Evolutionary conservation across 2,797 vertebrate species (phyloP), one percentile per base, ranked within the genome.

Genomic region (Halcyon smyrnensis): DNA sequence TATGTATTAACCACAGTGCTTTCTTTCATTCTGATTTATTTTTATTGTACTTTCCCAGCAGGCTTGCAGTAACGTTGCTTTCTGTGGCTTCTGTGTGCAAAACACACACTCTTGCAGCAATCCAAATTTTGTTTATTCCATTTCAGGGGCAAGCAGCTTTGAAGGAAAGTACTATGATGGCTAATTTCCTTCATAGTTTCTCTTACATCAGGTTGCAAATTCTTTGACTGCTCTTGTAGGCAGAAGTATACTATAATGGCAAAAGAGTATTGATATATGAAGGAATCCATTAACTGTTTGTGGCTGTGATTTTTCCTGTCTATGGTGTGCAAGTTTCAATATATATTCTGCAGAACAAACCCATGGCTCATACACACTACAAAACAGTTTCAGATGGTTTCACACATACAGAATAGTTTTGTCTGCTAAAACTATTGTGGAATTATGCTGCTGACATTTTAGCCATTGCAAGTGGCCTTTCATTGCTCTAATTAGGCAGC

Each of bases 361-460:
- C 9, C 18, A 2, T 57, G 57, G 54, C 32, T 89, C 74, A 50
- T 32, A 50, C 25, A 46, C 10, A 11, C 24, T 79, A 39, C n/a
- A 54, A 62, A 91, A 46, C 27, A 84, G 25, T 86, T 89, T 90
- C 48, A 53, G 69, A 20, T 69, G 70, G 36, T 73, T 96, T 95
- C 59, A 74, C 25, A 95, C 54, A 43, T 30, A 48, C n/a, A 73
- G 73, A 91, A 74, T 91, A 88, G 36, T 65, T 94, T 81, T 93
- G 63, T 88, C 70, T 93, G 68, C 56, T 94, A 50, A 94, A 95
- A 84, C 87, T 84, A 48, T 67, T 90, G 71, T 82, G 83, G 27
- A 74, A 94, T 96, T 88, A 82, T 57, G 46, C 85, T 93, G 30
- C 70, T 96, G 96, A 94, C 91, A 93, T 95, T 95, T 95, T 64